Percentiles rank a stretch among this genome's conserved stretches.
phyloP scores from a whole-genome alignment of 1,140 invertebrate species.

The Drosophila punjabiensis region DNA sequence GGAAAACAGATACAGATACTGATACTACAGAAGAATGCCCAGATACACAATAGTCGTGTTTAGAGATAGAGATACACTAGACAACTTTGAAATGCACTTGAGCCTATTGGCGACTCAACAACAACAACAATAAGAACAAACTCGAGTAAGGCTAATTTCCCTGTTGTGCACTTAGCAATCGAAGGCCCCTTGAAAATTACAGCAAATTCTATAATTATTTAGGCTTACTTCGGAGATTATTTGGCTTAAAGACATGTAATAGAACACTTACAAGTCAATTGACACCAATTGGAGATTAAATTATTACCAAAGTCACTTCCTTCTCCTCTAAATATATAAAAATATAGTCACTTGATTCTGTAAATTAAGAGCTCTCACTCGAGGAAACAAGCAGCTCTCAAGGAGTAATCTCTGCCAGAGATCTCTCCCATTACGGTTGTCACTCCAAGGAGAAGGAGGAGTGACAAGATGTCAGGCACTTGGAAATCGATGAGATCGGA shows the following conservation, averaged over 20 bases:
- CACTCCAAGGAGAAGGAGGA: not conserved
- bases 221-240: not conserved
- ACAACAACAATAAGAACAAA: constrained; percentile 5
- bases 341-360: too few species aligned
- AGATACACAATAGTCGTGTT: constrained; percentile 2
- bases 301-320: not conserved
- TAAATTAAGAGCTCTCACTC: constrained; percentile 20
- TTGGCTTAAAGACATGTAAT: not conserved
- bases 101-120: constrained; percentile 37
- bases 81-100: constrained; percentile 82
- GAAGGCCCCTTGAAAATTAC: too few species aligned
- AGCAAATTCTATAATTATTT: not conserved
- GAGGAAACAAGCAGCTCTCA: constrained; percentile 5
- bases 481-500: constrained; percentile 7
- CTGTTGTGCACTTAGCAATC: constrained; percentile 24
- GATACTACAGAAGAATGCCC: constrained; percentile 3
- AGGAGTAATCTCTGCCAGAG: constrained; percentile 10
- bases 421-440: constrained; percentile 31
- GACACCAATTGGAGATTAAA: not conserved
- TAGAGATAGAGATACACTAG: constrained; percentile 36
- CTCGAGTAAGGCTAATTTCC: constrained; percentile 19
- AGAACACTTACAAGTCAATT: not conserved
- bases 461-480: constrained; percentile 40
- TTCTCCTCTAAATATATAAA: not conserved
- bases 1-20: constrained; percentile 19